Conservation (phyloP, 2,113 vertebrate species). For the Nettapus auritus region DNA sequence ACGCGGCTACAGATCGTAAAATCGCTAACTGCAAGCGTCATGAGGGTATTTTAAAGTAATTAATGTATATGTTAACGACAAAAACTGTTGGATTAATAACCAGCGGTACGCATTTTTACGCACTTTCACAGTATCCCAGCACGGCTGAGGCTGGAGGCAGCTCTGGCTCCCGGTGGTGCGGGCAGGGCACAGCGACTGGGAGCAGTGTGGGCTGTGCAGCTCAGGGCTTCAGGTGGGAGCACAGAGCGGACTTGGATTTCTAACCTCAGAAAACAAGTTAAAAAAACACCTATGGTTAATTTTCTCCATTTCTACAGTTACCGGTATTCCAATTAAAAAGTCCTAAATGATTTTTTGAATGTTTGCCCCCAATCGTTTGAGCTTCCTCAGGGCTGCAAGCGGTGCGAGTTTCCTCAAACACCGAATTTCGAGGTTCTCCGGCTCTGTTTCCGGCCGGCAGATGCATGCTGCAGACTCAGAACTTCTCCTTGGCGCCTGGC, state of each 20-base stretch:
- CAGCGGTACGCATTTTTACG: not conserved
- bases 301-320: not conserved
- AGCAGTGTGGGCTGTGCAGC: not conserved
- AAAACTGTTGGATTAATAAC: not conserved
- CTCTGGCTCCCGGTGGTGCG: too few species aligned
- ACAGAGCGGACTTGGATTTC: not conserved
- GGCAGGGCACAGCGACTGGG: too few species aligned
- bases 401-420: not conserved
- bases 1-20: not conserved
- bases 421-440: not conserved
- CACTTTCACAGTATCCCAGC: not conserved
- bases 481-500: not conserved
- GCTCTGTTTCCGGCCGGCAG: not conserved
- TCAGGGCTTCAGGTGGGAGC: not conserved
- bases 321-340: not conserved
- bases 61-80: not conserved
- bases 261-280: not conserved
- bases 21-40: not conserved
- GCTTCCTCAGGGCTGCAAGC: not conserved
- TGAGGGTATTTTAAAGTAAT: not conserved
- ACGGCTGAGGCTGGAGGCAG: not conserved
- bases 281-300: not conserved
- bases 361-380: not conserved
- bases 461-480: not conserved
- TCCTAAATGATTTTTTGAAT: not conserved